Evolutionary conservation across 37 sponge, comb jelly and placozoan species (phyloP).

Genomic region (Aphrocallistes beatrix): DNA sequence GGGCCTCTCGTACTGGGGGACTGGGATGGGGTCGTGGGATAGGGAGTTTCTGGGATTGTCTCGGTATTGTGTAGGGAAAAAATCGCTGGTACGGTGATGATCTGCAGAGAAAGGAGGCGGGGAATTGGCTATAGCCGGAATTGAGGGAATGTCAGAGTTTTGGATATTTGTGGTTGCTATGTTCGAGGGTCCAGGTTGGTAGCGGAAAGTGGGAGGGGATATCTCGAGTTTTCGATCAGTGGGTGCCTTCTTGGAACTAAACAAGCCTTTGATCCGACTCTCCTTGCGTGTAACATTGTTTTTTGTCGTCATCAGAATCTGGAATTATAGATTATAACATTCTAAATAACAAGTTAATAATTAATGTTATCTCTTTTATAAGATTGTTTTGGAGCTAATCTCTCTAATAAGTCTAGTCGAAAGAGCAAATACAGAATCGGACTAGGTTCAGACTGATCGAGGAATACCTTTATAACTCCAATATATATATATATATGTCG

Average conservation of each 20-base stretch:
- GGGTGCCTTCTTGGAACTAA: neutral
- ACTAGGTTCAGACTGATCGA: too few species aligned
- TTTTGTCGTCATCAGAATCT: neutral
- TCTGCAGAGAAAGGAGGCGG: too few species aligned
- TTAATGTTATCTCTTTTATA: too few species aligned
- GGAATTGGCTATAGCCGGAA: neutral
- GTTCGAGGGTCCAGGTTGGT: neutral
- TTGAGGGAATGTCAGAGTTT: neutral
- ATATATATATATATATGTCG: too few species aligned
- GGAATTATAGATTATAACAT: neutral
- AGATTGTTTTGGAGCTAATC: too few species aligned
- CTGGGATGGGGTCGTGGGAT: neutral
- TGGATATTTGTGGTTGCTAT: neutral
- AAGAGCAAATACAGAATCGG: too few species aligned
- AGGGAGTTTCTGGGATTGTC: neutral
- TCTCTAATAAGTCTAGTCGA: too few species aligned
- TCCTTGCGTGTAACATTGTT: neutral
- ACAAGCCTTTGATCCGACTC: neutral
- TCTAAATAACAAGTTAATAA: too few species aligned
- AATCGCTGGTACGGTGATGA: too few species aligned
- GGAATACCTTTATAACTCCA: too few species aligned
- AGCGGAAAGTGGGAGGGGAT: conserved; percentile 3
- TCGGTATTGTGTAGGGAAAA: neutral
- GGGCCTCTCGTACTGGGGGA: neutral
- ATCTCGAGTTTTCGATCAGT: neutral